phyloP scores from a whole-genome alignment of 1,140 invertebrate genomes.

The Dreissena rostriformis region DNA sequence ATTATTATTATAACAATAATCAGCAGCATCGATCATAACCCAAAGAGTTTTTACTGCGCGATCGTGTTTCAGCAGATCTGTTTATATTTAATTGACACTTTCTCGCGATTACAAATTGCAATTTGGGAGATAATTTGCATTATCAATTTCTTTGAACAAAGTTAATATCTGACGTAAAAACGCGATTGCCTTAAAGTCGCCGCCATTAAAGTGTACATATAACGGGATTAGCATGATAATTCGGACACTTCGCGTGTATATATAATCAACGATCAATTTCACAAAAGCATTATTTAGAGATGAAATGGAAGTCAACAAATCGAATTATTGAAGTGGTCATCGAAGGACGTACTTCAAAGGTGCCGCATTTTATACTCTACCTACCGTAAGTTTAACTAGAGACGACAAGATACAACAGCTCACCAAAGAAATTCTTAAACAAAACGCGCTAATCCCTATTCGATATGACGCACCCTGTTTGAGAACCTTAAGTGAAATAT shows the following conservation, averaged over 20 bases:
- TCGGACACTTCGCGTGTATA: constrained; percentile 21
- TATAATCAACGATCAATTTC: constrained; percentile 25
- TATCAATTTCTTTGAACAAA: neutral
- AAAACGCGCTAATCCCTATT: too few relatives aligned
- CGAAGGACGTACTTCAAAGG: constrained; percentile 31
- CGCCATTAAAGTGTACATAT: constrained; percentile 35
- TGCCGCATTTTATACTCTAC: constrained; percentile 14
- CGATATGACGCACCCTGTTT: too few relatives aligned
- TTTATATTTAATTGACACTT: neutral
- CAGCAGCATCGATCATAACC: too few relatives aligned
- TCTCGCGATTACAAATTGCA: constrained; percentile 7
- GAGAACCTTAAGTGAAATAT: neutral
- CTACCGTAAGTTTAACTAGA: neutral
- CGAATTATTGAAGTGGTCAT: constrained; percentile 13
- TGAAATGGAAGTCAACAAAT: constrained; percentile 27
- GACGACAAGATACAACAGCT: too few relatives aligned
- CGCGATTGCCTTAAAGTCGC: constrained; percentile 18
- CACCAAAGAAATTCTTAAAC: too few relatives aligned
- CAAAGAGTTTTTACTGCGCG: too few relatives aligned
- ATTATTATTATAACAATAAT: too few relatives aligned
- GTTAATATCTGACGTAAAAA: too few relatives aligned
- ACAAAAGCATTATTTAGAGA: constrained; percentile 34
- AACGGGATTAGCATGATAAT: constrained; percentile 45
- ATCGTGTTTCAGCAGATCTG: too few relatives aligned
- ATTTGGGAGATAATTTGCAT: neutral